phyloP scores from a whole-genome alignment of 2,113 vertebrate species.

The Daboia siamensis region DNA sequence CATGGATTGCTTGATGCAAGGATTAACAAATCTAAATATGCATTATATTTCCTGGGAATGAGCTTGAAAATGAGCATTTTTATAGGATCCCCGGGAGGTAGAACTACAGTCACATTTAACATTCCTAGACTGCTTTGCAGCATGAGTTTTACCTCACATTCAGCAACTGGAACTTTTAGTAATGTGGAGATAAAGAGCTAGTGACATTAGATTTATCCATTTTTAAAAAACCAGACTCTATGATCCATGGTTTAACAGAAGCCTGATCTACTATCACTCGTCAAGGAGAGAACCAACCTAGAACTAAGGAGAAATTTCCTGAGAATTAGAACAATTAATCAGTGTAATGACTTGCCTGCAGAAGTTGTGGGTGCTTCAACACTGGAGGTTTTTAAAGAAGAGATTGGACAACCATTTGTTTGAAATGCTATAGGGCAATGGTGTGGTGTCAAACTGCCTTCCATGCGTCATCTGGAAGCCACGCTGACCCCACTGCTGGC shows the following conservation, averaged over 20 bases:
- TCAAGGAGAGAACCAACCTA: no score
- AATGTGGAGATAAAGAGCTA: neutral
- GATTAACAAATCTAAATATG: neutral
- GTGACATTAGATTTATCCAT: neutral
- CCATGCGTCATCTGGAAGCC: no score
- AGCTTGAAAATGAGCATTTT: neutral
- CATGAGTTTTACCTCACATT: neutral
- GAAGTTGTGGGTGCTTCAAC: no score
- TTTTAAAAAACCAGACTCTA: no score
- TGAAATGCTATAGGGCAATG: no score
- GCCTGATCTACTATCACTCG: neutral
- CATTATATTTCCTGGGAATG: neutral
- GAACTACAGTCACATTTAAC: neutral
- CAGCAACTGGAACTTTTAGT: neutral
- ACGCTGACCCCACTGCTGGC: no score
- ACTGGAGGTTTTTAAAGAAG: no score
- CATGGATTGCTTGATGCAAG: neutral
- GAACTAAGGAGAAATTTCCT: no score
- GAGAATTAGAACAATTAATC: no score
- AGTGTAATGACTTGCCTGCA: no score
- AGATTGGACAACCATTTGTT: no score
- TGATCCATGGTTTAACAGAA: neutral
- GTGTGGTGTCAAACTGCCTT: no score
- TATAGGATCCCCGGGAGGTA: neutral
- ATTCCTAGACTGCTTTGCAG: neutral